Conservation (phyloP, 2,888 invertebrate genomes). For the Lithophane socia region DNA sequence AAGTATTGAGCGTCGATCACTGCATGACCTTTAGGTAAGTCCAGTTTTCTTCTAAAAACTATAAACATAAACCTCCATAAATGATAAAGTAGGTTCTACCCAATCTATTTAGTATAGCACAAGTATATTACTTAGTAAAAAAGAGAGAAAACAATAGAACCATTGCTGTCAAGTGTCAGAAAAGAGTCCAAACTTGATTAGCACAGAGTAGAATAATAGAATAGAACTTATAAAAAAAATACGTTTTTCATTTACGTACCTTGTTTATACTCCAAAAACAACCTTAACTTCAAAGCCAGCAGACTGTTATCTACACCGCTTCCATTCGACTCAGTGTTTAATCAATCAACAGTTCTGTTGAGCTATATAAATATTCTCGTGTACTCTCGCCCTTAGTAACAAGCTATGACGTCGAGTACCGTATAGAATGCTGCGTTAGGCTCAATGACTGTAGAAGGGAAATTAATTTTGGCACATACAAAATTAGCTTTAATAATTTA, state of each 20-base stretch:
- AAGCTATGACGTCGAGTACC: slow-evolving; percentile 25
- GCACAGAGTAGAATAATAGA: no score
- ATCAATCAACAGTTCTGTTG: slow-evolving; percentile 53
- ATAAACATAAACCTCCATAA: not conserved
- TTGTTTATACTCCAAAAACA: no score
- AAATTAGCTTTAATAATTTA: not conserved
- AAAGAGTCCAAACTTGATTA: not conserved
- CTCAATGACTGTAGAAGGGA: not conserved
- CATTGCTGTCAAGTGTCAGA: no score
- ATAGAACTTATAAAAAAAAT: no score
- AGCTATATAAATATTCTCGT: slow-evolving; percentile 32
- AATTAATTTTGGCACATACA: not conserved
- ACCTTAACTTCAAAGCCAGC: not conserved
- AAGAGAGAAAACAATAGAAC: no score
- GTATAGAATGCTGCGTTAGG: not conserved
- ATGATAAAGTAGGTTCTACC: not conserved
- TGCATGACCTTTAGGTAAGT: not conserved
- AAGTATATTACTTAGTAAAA: no score
- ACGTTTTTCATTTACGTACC: no score
- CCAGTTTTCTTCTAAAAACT: not conserved
- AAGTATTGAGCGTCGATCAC: not conserved
- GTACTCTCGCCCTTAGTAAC: slow-evolving; percentile 28
- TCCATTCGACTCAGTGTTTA: slow-evolving; percentile 46
- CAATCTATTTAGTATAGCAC: not conserved
- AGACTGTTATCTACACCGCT: slow-evolving; percentile 31